These are phyloP conservation scores for Lithobius niger DNA, from an alignment of 1,140 invertebrate genomes.

Conservation along the genomic window DNA sequence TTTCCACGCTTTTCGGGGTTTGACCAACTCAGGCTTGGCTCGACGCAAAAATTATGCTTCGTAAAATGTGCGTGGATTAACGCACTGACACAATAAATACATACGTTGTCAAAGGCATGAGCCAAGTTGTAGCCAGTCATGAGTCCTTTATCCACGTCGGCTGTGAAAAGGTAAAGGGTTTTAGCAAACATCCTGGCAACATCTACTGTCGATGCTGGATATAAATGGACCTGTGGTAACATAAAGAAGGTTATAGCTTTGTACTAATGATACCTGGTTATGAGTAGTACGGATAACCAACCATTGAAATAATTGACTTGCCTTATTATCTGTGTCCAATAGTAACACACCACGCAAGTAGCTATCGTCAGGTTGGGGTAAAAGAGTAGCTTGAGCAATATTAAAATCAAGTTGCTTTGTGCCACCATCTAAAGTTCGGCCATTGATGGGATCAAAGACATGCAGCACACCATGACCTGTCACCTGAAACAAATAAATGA, in stretches of 20 bases:
- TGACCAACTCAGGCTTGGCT: too few species aligned
- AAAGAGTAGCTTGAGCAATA: conserved; percentile 56
- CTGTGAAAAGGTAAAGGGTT: conserved; percentile 21
- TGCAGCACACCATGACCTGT: conserved; percentile 58
- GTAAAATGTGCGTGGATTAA: too few species aligned
- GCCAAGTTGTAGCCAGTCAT: not conserved
- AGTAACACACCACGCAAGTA: conserved; percentile 64
- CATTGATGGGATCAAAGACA: conserved; percentile 75
- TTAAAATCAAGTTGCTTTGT: conserved; percentile 47
- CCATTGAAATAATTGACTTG: conserved; percentile 23
- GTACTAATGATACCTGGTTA: too few species aligned
- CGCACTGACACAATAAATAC: too few species aligned
- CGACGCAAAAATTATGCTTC: too few species aligned
- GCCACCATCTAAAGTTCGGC: conserved; percentile 36
- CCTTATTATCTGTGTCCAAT: conserved; percentile 52
- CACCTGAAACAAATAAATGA: conserved; percentile 37
- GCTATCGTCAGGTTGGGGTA: conserved; percentile 46
- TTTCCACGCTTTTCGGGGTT: too few species aligned
- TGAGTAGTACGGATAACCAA: too few species aligned
- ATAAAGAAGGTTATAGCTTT: too few species aligned
- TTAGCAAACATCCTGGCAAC: not conserved
- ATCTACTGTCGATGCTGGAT: conserved; percentile 5
- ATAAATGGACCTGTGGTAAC: not conserved
- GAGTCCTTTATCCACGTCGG: conserved; percentile 2
- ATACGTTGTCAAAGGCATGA: not conserved